Evolutionary conservation across 1,140 invertebrate species (phyloP), one percentile per base, ranked within the genome.

Genomic region (Mamestra configurata): DNA sequence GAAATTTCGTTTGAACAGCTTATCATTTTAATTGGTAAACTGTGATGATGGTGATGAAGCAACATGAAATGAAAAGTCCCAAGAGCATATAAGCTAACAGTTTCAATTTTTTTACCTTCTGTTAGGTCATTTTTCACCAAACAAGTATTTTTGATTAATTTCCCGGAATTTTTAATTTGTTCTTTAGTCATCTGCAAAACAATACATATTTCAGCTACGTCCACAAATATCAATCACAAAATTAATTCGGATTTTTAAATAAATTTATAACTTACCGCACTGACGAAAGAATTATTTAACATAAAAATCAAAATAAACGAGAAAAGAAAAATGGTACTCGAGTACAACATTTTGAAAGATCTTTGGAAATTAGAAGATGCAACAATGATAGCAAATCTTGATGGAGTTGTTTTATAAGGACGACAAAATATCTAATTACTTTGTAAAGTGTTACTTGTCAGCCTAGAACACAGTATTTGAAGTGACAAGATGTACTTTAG

Each of bases 141-240:
- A 57, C 84, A 86, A 20, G 79, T 72, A 43, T 86, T 86, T 53
- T 86, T 84, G 27, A 84, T 37, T 43, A 84, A 10, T 71, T 86
- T 86, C 4, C 84, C 84, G 15, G 84, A 81, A 46, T 81, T 84
- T 78, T 86, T 86, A 51, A 86, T 1, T 68, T 86, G 84, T 40
- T 84, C 76, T 51, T 72, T 81, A 4, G 80, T 81, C 84, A 86
- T 82, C 82, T 86, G 57, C 2, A 80, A 80, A 70, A 31, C 59
- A 40, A 40, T 18, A 37, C 11, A 7, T 7, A 46, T 43, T 43
- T 43, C 18, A 24, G 15, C 35, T 35, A 35, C 0, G 0, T 24
- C n/a, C 1, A 15, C 4, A 37, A 31, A 37, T 20, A 35, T 31
- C 27, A 37, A 8, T 22, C 31, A 37, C 1, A 37, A 37, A 64